phyloP scores from a whole-genome alignment of 2,797 vertebrate genomes.

The Phyllotis vaccarum region DNA sequence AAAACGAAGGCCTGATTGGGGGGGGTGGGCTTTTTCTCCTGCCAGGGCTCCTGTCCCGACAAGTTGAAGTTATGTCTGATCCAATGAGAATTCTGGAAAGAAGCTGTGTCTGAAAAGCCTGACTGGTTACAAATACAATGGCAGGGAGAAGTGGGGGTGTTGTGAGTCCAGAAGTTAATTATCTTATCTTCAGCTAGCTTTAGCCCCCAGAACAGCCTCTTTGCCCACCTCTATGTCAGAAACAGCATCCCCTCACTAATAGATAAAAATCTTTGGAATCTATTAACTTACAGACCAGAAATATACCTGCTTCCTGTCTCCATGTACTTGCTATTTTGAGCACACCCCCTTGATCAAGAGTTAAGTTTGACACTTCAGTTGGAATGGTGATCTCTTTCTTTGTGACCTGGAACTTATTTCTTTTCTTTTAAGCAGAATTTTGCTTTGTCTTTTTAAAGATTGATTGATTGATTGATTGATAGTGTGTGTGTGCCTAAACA shows the following conservation, averaged over 20 bases:
- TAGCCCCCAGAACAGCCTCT: neutral
- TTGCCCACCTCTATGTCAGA: neutral
- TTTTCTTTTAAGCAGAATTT: neutral
- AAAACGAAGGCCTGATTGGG: neutral
- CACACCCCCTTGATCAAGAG: neutral
- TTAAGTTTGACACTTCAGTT: neutral
- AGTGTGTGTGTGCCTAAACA: neutral
- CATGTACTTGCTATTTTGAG: neutral
- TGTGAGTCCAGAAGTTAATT: too few relatives aligned
- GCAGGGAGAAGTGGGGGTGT: neutral
- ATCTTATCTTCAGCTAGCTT: neutral
- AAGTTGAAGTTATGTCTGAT: neutral
- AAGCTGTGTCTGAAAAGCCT: neutral
- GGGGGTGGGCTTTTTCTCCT: neutral
- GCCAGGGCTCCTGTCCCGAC: neutral
- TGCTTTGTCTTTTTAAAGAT: neutral
- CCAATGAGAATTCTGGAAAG: neutral
- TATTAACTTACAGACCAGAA: neutral
- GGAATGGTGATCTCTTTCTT: neutral
- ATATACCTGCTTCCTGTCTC: neutral
- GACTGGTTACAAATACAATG: neutral
- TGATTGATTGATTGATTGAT: neutral
- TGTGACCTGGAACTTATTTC: neutral
- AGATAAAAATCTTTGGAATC: neutral
- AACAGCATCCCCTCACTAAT: neutral